phyloP scores from a whole-genome alignment of 2,888 invertebrate species.

The Lasioglossum zephyrum region DNA sequence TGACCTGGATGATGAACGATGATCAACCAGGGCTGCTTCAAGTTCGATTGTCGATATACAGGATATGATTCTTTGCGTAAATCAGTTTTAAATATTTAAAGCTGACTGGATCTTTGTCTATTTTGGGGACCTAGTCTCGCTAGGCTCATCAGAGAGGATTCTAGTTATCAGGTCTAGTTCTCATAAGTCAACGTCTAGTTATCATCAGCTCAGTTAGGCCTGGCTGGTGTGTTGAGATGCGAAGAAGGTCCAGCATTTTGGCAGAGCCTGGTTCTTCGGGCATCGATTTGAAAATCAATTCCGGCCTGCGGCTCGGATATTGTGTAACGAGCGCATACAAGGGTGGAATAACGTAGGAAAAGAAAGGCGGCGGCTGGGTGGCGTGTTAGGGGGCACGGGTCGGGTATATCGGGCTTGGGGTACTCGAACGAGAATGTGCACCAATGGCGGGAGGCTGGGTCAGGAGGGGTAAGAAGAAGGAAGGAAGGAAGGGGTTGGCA shows the following conservation, averaged over 20 bases:
- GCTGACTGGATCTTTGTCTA: no score
- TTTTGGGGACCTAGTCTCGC: no score
- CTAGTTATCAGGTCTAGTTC: not conserved
- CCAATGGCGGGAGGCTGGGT: slow-evolving; percentile 64
- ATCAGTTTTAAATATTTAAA: no score
- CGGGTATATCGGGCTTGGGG: slow-evolving; percentile 55
- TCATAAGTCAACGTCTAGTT: no score
- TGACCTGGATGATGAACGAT: not conserved
- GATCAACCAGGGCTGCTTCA: no score
- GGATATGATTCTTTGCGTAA: no score
- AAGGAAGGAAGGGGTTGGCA: slow-evolving; percentile 38
- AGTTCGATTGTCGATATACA: no score
- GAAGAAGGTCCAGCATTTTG: slow-evolving; percentile 47
- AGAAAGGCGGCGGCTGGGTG: slow-evolving; percentile 43
- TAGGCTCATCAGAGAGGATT: no score
- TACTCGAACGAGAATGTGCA: slow-evolving; percentile 66
- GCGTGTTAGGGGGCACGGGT: slow-evolving; percentile 25
- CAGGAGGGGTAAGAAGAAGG: slow-evolving; percentile 53
- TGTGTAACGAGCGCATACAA: slow-evolving; percentile 60
- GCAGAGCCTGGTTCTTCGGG: slow-evolving; percentile 56
- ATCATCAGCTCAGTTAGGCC: slow-evolving; percentile 21
- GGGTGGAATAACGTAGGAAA: slow-evolving; percentile 50
- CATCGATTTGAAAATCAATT: slow-evolving; percentile 67
- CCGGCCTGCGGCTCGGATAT: slow-evolving; percentile 51
- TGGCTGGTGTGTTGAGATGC: not conserved